Percentiles rank a stretch among this genome's conserved stretches.
Evolutionary conservation across 2,113 vertebrate genomes (phyloP).

Genomic region (Scatophagus argus): DNA sequence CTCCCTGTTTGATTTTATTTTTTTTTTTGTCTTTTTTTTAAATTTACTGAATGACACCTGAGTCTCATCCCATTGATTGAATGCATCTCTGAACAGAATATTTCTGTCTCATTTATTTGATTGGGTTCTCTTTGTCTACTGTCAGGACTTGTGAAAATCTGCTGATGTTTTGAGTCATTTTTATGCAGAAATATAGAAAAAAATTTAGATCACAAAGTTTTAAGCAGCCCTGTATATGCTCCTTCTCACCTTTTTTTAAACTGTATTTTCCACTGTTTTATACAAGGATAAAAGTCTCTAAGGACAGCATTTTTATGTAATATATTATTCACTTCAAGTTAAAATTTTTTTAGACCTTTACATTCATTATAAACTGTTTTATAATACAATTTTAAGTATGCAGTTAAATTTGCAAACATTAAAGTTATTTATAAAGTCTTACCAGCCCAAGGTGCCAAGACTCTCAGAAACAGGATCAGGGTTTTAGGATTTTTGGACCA

Average conservation of each 20-base stretch:
- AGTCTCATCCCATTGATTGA: too few species aligned
- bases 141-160: too few species aligned
- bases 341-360: neutral
- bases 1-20: too few species aligned
- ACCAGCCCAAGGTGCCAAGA: constrained; percentile 3
- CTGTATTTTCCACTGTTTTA: neutral
- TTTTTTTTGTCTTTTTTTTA: too few species aligned
- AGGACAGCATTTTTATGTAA: neutral
- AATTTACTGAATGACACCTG: too few species aligned
- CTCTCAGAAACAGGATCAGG: constrained; percentile 6
- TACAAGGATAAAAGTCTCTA: neutral
- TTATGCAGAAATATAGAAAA: too few species aligned
- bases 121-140: too few species aligned
- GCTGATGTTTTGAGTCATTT: too few species aligned
- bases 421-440: constrained; percentile 2
- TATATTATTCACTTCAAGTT: neutral
- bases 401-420: constrained; percentile 30
- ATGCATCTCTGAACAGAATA: too few species aligned
- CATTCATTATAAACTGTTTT: neutral
- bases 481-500: constrained; percentile 6
- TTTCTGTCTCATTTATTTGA: too few species aligned
- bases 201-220: too few species aligned
- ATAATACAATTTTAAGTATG: neutral
- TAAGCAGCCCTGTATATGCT: too few species aligned
- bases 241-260: neutral